Percentiles rank a stretch among this genome's conserved stretches.
These are phyloP conservation scores for Aurelia sp. DNA, from an alignment of 30 jellyfish, hydroid and myxozoan species.

Conservation along the genomic window DNA sequence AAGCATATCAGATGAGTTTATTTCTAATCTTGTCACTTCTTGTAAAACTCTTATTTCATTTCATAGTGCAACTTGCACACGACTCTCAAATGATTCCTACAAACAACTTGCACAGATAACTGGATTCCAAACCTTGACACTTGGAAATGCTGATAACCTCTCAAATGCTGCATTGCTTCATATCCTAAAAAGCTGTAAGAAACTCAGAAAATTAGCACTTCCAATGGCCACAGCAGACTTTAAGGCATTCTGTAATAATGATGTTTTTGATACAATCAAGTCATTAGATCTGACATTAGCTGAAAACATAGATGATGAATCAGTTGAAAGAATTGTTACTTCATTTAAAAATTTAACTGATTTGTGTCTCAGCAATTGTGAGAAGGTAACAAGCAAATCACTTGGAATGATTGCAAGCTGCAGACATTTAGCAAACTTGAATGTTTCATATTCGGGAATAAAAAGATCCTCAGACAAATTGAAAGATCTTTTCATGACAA, in stretches of 20 bases:
- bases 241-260: background rate
- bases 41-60: slow-evolving; percentile 39
- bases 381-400: slow-evolving; percentile 29
- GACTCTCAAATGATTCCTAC: slow-evolving; percentile 30
- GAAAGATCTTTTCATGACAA: background rate
- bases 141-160: slow-evolving; percentile 67
- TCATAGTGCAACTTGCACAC: slow-evolving; percentile 41
- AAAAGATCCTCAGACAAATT: slow-evolving; percentile 6
- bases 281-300: slow-evolving; percentile 54
- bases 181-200: slow-evolving; percentile 22
- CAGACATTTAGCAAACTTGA: slow-evolving; percentile 37
- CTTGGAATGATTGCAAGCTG: slow-evolving; percentile 30
- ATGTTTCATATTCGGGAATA: slow-evolving; percentile 62
- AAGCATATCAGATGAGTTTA: slow-evolving; percentile 32
- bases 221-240: slow-evolving; percentile 48
- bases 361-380: slow-evolving; percentile 62
- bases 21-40: slow-evolving; percentile 9
- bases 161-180: slow-evolving; percentile 21
- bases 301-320: slow-evolving; percentile 48
- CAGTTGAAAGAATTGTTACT: slow-evolving; percentile 20
- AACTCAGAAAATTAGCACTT: slow-evolving; percentile 15
- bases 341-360: slow-evolving; percentile 24
- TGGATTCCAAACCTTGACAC: slow-evolving; percentile 11
- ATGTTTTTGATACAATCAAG: slow-evolving; percentile 17
- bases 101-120: slow-evolving; percentile 2